Evolutionary conservation across 2,888 invertebrate species (phyloP), one percentile per base, ranked within the genome.

Genomic region (Steinernema scapterisci): DNA sequence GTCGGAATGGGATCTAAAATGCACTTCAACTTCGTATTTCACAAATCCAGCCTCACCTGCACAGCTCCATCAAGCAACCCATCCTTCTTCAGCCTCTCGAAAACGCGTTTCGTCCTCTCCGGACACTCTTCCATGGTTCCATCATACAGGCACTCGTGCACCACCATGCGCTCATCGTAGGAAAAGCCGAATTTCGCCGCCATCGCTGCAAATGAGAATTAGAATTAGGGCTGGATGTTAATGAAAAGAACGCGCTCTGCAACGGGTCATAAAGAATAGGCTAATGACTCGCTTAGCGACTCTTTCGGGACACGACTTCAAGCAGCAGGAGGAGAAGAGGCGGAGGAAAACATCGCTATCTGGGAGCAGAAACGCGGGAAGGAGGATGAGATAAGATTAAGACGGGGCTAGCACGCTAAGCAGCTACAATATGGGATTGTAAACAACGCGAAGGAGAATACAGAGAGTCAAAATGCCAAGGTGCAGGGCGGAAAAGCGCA

Each of bases 91-190:
- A 83, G 77, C 70, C 82, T 73, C 38, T 82, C 80, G 54, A 80
- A 75, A 63, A 82, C 82, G 54, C 81, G 70, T 25, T 70, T 75
- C 77, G 81, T 82, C 63, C 83, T 73, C 52, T 81, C 76, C 23
- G 83, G 83, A 43, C 76, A 80, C 73, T 83, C 83, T 6, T 81
- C 81, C 81, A 83, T 80, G n/a, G 83, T 81, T 21, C 25, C 46
- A 73, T 83, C 83, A 52, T 83, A 83, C 31, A 76, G 70, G 70
- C 83, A 83, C 1, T 80, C 79, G 52, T 83, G 82, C 1, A 56
- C 74, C 21, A 82, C 76, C 83, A 83, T 82, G 25, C 81, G 77
- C 44, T 79, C 80, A 76, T 83, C 83, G 74, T 83, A 83, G 43
- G 77, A 81, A 70, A 75, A 83, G 27, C 82, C 83, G 45, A 83